Evolutionary conservation across 2,888 invertebrate species (phyloP), one percentile per base, ranked within the genome.

Genomic region (Candidula unifasciata): DNA sequence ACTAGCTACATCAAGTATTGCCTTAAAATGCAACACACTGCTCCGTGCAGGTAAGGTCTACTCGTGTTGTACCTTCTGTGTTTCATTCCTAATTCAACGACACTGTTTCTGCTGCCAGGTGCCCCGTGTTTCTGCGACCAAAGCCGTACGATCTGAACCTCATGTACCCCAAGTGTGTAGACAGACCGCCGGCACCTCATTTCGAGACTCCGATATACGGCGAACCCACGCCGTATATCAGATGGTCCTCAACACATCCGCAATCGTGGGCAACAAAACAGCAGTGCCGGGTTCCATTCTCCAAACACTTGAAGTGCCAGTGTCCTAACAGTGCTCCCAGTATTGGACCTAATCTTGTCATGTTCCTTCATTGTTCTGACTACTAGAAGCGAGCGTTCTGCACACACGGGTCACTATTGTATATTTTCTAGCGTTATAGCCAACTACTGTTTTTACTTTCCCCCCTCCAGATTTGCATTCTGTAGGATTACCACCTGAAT

Each of bases 241-340:
- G 18, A 37, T 80, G 80, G 80, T 68, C 80, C 27, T 80, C 80
- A 52, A 80, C 66, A 37, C 68, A 52, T 27, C 80, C 80, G 16
- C 37, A 68, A 35, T 21, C 24, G 21, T 33, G 44, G 66, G n/a
- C 44, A 21, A 6, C 5, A 30, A 68, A 30, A n/a, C 1, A 21
- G 30, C 33, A 27, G 5, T 80, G 80, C 52, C 24, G 80, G 35
- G 68, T 37, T 21, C 80, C 52, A n/a, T 80, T 80, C 30, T 80
- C 80, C 3, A 27, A 68, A 44, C 66, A 80, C 27, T 30, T 80
- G 52, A 30, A 52, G 44, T 33, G 30, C 52, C 66, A 68, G 66
- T 80, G 80, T 52, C 80, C 80, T 24, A 80, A 80, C 52, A 66
- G 66, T 52, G 68, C 66, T 44, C 66, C 80, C 30, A 2, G 18